Base-by-base conservation (phyloP, 2,113 vertebrate genomes). In the Salminus brasiliensis region DNA sequence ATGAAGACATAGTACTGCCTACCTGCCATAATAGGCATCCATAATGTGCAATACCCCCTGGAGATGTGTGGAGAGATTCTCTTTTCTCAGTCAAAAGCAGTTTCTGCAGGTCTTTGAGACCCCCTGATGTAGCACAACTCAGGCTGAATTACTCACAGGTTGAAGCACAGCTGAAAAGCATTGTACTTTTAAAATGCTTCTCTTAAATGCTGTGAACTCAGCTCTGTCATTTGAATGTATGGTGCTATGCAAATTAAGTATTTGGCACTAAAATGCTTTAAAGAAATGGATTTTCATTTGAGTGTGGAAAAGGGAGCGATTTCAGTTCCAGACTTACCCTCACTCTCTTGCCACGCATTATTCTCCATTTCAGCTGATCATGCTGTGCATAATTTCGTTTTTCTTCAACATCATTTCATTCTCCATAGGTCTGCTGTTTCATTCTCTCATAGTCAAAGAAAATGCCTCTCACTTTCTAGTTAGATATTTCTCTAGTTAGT, bases 71-170 rank as follows among this genome's bases (percentile, higher is more conserved):
- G 86, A 89, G 89, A 82, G 86, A 79, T 84, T 86, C 86, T 88
- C 87, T 82, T 23, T 88, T 89, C 89, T 90, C 91, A 91, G 89
- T 92, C 89, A 91, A 90, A 93, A 84, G 49, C 68, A 89, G 85
- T 89, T 89, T 87, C 88, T 89, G 85, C 88, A 84, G 52, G n/a
- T 25, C 25, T 55, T 55, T 25, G 47, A 55, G 72, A 66, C 79
- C 74, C 63, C 80, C 82, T 49, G 13, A 57, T 75, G 84, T 81
- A 62, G 82, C 69, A n/a, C 52, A n/a, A 25, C 52, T 55, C 52
- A n/a, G 11, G 23, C 52, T 55, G 52, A 23, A 55, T 55, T 55
- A 23, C 52, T 10, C 52, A 52, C 47, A 52, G 47, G 16, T 52
- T 52, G 47, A 52, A n/a, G 47, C 52, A 1, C 52, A 9, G 52